Percentiles rank a stretch among this genome's conserved stretches.
Conservation (phyloP, 2,113 vertebrate genomes). For the Hydrolagus affinis region DNA sequence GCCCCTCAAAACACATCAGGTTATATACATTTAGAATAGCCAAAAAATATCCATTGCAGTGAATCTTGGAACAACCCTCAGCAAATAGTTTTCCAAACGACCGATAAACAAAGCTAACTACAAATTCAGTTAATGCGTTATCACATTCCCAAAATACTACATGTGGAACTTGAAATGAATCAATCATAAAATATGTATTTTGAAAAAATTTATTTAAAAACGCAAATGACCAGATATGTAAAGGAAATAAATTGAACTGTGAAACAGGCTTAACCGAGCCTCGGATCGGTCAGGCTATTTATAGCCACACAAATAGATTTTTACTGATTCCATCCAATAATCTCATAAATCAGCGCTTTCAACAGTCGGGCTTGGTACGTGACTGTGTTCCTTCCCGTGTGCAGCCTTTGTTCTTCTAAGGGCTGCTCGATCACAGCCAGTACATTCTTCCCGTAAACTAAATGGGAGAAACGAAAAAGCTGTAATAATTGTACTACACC, state of each 20-base stretch:
- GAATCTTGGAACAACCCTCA: not conserved
- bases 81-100: not conserved
- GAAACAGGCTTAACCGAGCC: not conserved
- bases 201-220: not conserved
- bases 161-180: not conserved
- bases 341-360: slow-evolving; percentile 80
- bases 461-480: slow-evolving; percentile 26
- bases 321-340: slow-evolving; percentile 74
- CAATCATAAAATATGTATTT: not conserved
- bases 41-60: not conserved
- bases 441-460: slow-evolving; percentile 70
- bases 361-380: slow-evolving; percentile 83
- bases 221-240: not conserved
- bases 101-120: not conserved
- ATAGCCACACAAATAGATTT: not conserved
- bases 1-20: not conserved
- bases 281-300: not conserved
- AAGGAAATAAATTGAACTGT: not conserved
- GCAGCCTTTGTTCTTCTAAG: slow-evolving; percentile 73
- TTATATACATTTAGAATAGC: not conserved
- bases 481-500: slow-evolving; percentile 22
- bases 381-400: slow-evolving; percentile 84
- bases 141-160: too few relatives aligned
- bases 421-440: slow-evolving; percentile 82
- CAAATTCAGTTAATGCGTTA: not conserved